phyloP scores from a whole-genome alignment of 2,888 invertebrate species.

The Endomychus coccineus region DNA sequence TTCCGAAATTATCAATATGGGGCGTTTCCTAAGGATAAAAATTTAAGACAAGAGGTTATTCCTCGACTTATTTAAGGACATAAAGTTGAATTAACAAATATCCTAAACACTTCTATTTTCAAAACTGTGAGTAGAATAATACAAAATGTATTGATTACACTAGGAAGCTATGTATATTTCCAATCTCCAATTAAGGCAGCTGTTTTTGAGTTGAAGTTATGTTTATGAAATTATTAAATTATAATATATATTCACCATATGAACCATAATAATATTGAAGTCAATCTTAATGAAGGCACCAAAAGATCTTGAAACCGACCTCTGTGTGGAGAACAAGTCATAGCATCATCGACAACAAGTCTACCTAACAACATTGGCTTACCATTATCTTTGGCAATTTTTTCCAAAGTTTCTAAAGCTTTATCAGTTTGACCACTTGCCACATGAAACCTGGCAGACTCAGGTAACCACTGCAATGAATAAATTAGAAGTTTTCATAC shows the following conservation, averaged over 20 bases:
- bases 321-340: conserved; percentile 52
- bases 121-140: too few species aligned
- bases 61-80: too few species aligned
- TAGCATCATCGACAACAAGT: conserved; percentile 70
- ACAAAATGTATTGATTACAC: too few species aligned
- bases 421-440: conserved; percentile 80
- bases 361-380: conserved; percentile 82
- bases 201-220: too few species aligned
- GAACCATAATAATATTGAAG: conserved; percentile 84
- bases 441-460: conserved; percentile 84
- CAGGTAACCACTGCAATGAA: conserved; percentile 80
- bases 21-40: too few species aligned
- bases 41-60: too few species aligned
- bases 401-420: conserved; percentile 75
- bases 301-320: conserved; percentile 66
- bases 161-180: too few species aligned
- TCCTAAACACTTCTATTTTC: too few species aligned
- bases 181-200: too few species aligned
- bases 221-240: too few species aligned
- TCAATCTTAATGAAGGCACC: conserved; percentile 71
- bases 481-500: not conserved
- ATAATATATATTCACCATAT: conserved; percentile 61
- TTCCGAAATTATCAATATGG: too few species aligned
- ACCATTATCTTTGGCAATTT: conserved; percentile 82
- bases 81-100: too few species aligned